A percentile compares a stretch with the other conserved stretches of the same genome.
Evolutionary conservation across 2,113 vertebrate genomes (phyloP).

Genomic region (Lontra canadensis): DNA sequence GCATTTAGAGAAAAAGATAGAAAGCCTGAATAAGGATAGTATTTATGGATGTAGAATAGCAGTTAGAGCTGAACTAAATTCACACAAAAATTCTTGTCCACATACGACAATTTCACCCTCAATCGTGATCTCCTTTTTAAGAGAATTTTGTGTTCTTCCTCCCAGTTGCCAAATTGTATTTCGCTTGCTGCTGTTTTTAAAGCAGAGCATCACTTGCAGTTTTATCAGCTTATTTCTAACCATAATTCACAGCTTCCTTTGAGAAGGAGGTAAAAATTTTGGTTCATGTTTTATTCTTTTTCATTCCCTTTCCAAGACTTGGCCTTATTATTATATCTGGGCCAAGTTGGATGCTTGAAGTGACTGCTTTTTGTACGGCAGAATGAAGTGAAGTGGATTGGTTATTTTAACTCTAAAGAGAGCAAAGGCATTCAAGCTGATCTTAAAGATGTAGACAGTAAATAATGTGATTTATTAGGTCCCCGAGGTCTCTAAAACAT

Average conservation of each 20-base stretch:
- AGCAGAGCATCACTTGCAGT: neutral
- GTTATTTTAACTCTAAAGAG: slow-evolving; percentile 61
- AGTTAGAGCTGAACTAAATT: slow-evolving; percentile 47
- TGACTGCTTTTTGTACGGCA: neutral
- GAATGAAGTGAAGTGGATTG: slow-evolving; percentile 2
- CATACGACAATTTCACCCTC: slow-evolving; percentile 33
- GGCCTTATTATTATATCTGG: slow-evolving; percentile 59
- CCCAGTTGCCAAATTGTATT: slow-evolving; percentile 22
- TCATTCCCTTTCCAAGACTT: slow-evolving; percentile 43
- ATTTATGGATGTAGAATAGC: slow-evolving; percentile 27
- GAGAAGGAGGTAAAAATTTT: slow-evolving; percentile 25
- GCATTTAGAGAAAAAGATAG: neutral
- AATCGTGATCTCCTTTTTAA: slow-evolving; percentile 12
- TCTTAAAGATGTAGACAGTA: neutral
- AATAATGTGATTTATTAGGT: slow-evolving; percentile 43
- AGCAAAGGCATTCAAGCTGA: slow-evolving; percentile 35
- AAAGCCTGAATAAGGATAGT: neutral
- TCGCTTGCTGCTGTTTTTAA: slow-evolving; percentile 38
- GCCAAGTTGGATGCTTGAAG: slow-evolving; percentile 50
- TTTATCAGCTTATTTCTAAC: slow-evolving; percentile 28
- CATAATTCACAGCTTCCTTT: slow-evolving; percentile 55
- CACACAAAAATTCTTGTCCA: slow-evolving; percentile 3
- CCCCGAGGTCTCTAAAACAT: neutral
- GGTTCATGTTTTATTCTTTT: slow-evolving; percentile 65
- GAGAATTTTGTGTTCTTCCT: slow-evolving; percentile 41